Base-by-base conservation (phyloP, 2,888 invertebrate genomes). In the Tenthredo livida region DNA sequence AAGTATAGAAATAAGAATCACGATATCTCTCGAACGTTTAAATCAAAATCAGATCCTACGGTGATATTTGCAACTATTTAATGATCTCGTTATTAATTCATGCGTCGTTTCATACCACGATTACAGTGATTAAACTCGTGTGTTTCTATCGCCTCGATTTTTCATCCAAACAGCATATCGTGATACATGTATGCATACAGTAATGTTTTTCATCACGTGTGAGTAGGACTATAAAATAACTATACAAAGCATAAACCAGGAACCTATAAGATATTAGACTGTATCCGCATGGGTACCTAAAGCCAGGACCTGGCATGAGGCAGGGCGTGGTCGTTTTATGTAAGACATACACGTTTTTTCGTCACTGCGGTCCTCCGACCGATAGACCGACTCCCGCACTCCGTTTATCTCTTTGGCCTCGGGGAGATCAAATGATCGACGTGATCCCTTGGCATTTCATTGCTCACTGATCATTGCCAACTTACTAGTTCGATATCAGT, bases 251-350 rank as follows among this genome's bases (percentile, higher is more conserved):
- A 80, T 61, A 80, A 80, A 80, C 80, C 80, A 80, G 80, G 80
- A 80, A 80, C 80, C 61, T 15, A 77, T n/a, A 4, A 25, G 47
- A 47, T 15, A 75, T 25, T 21, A 17, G 15, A 15, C 33, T 17
- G 67, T 67, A 61, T 54, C 25, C 54, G 29, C 17, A 21, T 25
- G 15, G 37, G 10, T 77, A 77, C 77, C 80, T 10, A 21, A 58
- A 65, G 61, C 37, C 80, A 58, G 80, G 83, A 43, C 47, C 83
- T 83, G 83, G 67, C 33, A 83, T 87, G 86, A 87, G 87, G 86
- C 89, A 92, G 91, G 93, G 93, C 91, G 93, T 93, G 93, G 92
- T 90, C 90, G 90, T 87, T 93, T 93, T 93, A 93, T 92, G 91
- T 93, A 93, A 93, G 92, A 86, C 89, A 89, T 85, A 88, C 88